Evolutionary conservation across 2,888 invertebrate genomes (phyloP).

Genomic region (Meloe dianella): DNA sequence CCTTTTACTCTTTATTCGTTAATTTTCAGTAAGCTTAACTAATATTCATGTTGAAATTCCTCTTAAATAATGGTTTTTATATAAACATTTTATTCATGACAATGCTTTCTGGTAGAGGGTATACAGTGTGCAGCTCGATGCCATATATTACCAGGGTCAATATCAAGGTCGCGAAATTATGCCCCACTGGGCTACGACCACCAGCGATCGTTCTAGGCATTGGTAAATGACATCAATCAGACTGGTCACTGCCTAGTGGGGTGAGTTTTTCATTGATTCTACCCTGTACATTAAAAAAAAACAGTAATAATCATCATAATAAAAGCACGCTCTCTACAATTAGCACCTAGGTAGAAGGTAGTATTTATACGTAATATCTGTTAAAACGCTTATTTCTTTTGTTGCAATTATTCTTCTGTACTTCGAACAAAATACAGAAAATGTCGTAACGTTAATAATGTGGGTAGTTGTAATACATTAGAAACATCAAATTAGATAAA

Average conservation of each 20-base stretch:
- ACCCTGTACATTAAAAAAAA: slow-evolving; percentile 12
- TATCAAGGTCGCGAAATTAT: slow-evolving; percentile 43
- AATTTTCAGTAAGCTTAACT: slow-evolving; percentile 7
- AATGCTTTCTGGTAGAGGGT: slow-evolving; percentile 51
- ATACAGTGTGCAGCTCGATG: slow-evolving; percentile 57
- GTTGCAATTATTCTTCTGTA: not conserved
- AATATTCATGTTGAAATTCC: not conserved
- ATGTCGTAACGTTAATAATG: no score
- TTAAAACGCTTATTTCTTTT: no score
- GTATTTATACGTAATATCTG: no score
- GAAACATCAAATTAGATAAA: not conserved
- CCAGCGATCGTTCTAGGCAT: slow-evolving; percentile 49
- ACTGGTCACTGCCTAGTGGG: slow-evolving; percentile 51
- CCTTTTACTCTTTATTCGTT: not conserved
- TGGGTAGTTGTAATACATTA: no score
- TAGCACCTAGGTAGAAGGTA: not conserved
- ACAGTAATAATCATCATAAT: no score
- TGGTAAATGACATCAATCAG: slow-evolving; percentile 43
- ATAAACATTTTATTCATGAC: not conserved
- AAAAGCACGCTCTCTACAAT: not conserved
- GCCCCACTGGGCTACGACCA: slow-evolving; percentile 53
- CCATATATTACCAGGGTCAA: slow-evolving; percentile 50
- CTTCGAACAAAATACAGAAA: not conserved
- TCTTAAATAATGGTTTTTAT: not conserved
- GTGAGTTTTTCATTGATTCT: slow-evolving; percentile 48